Conservation (phyloP, 2,797 vertebrate genomes). For the Siniperca undulata region DNA sequence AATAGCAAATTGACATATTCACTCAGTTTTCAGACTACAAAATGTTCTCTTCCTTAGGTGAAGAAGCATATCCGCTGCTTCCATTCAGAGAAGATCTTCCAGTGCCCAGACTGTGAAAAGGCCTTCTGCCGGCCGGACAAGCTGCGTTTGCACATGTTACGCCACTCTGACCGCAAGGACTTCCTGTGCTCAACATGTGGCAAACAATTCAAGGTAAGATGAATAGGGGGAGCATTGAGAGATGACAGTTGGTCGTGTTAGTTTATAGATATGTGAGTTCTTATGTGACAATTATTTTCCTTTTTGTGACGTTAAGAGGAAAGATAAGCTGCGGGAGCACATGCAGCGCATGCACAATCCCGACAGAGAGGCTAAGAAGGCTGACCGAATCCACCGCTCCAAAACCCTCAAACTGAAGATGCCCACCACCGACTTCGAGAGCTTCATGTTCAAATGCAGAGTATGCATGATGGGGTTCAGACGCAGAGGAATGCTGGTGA, state of each 20-base stretch:
- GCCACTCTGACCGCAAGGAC: conserved; percentile 98
- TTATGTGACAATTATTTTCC: background rate
- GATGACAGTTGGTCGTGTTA: rapidly evolving
- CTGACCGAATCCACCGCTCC: conserved; percentile 93
- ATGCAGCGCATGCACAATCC: conserved; percentile 99
- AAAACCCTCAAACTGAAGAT: conserved; percentile 95
- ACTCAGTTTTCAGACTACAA: background rate
- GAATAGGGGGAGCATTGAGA: background rate
- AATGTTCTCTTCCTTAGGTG: conserved; percentile 83
- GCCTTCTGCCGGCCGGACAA: conserved; percentile 98
- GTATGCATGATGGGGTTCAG: conserved; percentile 99
- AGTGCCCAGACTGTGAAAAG: conserved; percentile 96
- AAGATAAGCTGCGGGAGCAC: conserved; percentile 98
- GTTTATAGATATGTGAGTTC: background rate
- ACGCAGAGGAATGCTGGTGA: conserved; percentile 97
- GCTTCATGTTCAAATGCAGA: conserved; percentile 98
- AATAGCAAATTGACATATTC: background rate
- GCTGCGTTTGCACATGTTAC: conserved; percentile 96
- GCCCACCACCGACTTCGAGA: conserved; percentile 95
- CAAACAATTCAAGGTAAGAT: conserved; percentile 96
- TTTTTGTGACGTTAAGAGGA: conserved; percentile 85
- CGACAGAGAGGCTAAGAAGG: conserved; percentile 96
- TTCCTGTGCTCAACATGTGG: conserved; percentile 98
- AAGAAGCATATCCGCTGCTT: conserved; percentile 99
- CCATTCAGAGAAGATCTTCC: conserved; percentile 98